Base-by-base conservation (phyloP, 1,140 invertebrate genomes). In the Drosophila hydei region DNA sequence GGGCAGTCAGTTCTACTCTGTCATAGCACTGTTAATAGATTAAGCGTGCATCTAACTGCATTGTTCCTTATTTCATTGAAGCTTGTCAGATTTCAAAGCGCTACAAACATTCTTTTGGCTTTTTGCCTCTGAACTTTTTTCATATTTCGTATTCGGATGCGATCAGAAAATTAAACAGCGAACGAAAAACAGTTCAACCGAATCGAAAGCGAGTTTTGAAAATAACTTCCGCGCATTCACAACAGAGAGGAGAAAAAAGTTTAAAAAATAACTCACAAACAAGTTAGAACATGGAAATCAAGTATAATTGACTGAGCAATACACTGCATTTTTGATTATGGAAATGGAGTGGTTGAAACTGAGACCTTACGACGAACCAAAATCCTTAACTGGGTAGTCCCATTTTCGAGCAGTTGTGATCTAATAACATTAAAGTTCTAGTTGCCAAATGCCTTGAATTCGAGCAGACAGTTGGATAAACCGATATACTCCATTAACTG, bases 211-310 rank as follows among this genome's bases (percentile, higher is more conserved):
- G 38, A 72, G 45, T 67, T 62, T 79, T 65, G 6, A 61, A 50
- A 72, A 79, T 72, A 76, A 85, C 80, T 85, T 84, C 80, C 76
- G 80, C 50, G 48, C 64, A 67, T 56, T 47, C 3, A 72, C 64
- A 60, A 48, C 48, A 65, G 30, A 51, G 48, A 19, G 58, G 8
- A 33, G 6, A 8, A 7, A 33, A 51, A 27, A 36, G 5, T 14
- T 8, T n/a, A 16, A 30, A 4, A 42, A 23, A 1, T 47, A 71
- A 61, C 4, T n/a, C 21, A 25, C 6, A 48, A 23, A n/a, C 38
- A 6, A 16, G 6, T 5, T 40, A 16, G 38, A 40, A 40, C 7
- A 40, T 16, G 38, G 7, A 42, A 42, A 14, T 16, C n/a, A 16
- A 14, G 12, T 14, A n/a, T 5, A 25, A 5, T 1, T 6, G 45